These are phyloP conservation scores for Ammospiza caudacuta DNA, from an alignment of 2,113 vertebrate species.

Conservation along the genomic window DNA sequence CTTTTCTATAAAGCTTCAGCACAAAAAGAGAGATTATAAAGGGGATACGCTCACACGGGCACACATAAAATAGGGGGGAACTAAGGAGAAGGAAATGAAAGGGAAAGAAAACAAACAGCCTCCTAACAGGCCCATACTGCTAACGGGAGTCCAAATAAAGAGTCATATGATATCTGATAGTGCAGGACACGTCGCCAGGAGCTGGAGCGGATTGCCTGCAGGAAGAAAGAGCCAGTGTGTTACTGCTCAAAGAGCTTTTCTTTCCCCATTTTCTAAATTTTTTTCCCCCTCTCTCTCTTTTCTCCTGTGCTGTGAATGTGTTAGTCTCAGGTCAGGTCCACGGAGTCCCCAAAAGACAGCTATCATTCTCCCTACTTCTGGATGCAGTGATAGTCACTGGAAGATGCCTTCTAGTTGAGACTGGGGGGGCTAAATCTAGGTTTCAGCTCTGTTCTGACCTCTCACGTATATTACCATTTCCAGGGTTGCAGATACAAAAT, in stretches of 20 bases:
- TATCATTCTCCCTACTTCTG: constrained; percentile 69
- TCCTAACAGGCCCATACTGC: constrained; percentile 82
- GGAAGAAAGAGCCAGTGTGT: constrained; percentile 87
- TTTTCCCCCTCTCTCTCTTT: constrained; percentile 20
- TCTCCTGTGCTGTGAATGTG: constrained; percentile 77
- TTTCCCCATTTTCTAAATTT: constrained; percentile 46
- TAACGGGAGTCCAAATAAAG: constrained; percentile 83
- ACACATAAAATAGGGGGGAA: constrained; percentile 52
- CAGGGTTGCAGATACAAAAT: background rate
- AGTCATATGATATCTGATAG: constrained; percentile 88
- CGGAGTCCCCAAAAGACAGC: constrained; percentile 68
- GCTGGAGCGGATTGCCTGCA: constrained; percentile 83
- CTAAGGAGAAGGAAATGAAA: constrained; percentile 78
- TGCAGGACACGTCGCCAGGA: constrained; percentile 84
- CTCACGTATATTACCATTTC: background rate
- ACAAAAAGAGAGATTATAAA: constrained; percentile 74
- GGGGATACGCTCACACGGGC: constrained; percentile 67
- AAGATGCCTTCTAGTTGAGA: constrained; percentile 58
- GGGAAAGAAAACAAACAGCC: constrained; percentile 82
- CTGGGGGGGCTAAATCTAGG: constrained; percentile 1
- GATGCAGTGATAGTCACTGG: constrained; percentile 48
- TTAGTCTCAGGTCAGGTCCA: constrained; percentile 77
- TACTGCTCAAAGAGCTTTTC: constrained; percentile 86
- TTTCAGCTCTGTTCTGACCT: constrained; percentile 19
- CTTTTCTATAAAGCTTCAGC: constrained; percentile 68